phyloP scores from a whole-genome alignment of 2,888 invertebrate species.

The Ligdia adustata region DNA sequence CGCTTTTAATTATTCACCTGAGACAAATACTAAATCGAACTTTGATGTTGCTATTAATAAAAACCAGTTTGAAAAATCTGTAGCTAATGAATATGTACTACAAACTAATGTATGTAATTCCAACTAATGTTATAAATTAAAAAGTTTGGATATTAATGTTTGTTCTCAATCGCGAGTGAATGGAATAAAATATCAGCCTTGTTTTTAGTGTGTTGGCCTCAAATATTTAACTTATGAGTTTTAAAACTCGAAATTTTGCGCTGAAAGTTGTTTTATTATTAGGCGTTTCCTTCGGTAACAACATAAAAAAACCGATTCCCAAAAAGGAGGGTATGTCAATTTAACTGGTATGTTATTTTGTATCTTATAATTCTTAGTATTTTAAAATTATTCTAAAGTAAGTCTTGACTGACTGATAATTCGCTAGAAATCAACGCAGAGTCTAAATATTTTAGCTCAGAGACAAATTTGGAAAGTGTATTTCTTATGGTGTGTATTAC shows the following conservation, averaged over 20 bases:
- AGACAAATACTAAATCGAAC: too few relatives aligned
- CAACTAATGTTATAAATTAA: conserved; percentile 20
- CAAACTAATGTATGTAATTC: conserved; percentile 13
- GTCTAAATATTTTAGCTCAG: too few relatives aligned
- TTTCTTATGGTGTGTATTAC: too few relatives aligned
- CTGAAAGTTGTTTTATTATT: neutral
- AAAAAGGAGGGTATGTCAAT: too few relatives aligned
- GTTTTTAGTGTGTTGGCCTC: conserved; percentile 20
- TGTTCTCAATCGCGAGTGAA: neutral
- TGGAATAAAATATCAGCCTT: conserved; percentile 1
- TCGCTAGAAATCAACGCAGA: too few relatives aligned
- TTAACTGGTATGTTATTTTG: too few relatives aligned
- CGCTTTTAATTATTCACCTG: conserved; percentile 4
- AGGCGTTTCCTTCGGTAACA: neutral
- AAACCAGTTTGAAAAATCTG: conserved; percentile 31
- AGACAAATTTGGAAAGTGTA: too few relatives aligned
- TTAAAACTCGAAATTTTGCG: conserved; percentile 1
- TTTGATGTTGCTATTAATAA: conserved; percentile 26
- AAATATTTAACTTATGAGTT: conserved; percentile 7
- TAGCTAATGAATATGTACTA: conserved; percentile 27
- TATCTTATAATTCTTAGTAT: too few relatives aligned
- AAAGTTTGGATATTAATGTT: conserved; percentile 11
- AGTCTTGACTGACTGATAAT: too few relatives aligned
- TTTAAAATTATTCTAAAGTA: too few relatives aligned
- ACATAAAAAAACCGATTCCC: too few relatives aligned